Evolutionary conservation across 2,113 vertebrate genomes (phyloP).

Genomic region (Oreochromis niloticus): DNA sequence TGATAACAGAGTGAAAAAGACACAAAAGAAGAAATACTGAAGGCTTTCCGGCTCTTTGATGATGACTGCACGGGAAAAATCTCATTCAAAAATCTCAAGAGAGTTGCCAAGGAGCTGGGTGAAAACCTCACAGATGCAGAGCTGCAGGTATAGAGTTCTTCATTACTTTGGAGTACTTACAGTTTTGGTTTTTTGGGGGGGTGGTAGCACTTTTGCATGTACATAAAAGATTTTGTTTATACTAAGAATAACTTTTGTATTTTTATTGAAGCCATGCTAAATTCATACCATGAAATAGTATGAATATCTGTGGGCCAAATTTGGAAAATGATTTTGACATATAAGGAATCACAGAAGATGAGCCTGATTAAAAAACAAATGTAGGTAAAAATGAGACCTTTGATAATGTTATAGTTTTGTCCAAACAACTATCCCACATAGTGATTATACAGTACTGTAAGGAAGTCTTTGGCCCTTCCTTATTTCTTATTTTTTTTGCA

Average conservation of each 20-base stretch:
- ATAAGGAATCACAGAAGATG: neutral
- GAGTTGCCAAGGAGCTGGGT: constrained; percentile 88
- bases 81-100: constrained; percentile 90
- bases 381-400: neutral
- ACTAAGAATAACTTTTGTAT: neutral
- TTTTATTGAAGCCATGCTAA: neutral
- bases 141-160: constrained; percentile 75
- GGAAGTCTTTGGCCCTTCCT: neutral
- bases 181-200: neutral
- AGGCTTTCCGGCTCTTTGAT: constrained; percentile 90
- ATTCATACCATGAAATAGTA: neutral
- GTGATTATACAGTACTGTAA: neutral
- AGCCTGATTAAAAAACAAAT: neutral
- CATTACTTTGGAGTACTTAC: neutral
- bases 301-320: neutral
- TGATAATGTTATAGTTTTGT: neutral
- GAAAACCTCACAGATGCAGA: constrained; percentile 92
- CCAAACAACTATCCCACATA: neutral
- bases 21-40: constrained; percentile 90
- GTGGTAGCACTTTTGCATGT: neutral
- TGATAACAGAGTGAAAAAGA: constrained; percentile 83
- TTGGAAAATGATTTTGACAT: neutral
- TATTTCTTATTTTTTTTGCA: neutral
- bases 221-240: neutral
- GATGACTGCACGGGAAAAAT: constrained; percentile 89